These are phyloP conservation scores for Epinephelus awoara DNA, from an alignment of 2,797 vertebrate species.

Conservation along the genomic window DNA sequence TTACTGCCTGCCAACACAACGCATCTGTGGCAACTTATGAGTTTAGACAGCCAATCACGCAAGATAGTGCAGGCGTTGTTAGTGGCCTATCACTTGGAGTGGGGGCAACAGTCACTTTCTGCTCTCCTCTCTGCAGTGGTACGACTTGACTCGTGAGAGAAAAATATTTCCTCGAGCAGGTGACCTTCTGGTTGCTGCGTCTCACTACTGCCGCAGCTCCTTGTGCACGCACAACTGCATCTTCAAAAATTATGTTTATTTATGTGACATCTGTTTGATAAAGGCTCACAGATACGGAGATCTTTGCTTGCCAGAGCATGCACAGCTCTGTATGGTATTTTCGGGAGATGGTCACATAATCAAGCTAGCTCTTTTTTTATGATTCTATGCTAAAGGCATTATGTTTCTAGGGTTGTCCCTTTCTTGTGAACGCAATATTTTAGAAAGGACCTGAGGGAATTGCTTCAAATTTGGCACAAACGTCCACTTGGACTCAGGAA, in stretches of 20 bases:
- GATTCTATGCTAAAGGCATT: no score
- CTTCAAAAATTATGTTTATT: background rate
- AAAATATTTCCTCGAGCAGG: slow-evolving; percentile 11
- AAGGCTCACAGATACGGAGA: background rate
- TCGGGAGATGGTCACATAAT: no score
- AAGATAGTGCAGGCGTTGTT: slow-evolving; percentile 5
- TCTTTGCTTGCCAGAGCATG: background rate
- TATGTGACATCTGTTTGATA: background rate
- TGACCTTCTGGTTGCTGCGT: slow-evolving; percentile 12
- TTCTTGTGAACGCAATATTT: no score
- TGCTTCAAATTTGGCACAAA: no score
- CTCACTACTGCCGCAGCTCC: background rate
- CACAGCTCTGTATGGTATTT: background rate
- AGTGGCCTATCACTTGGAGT: slow-evolving; percentile 31
- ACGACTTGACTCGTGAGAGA: slow-evolving; percentile 1
- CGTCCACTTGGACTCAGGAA: no score
- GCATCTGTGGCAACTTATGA: slow-evolving; percentile 4
- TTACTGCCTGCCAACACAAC: slow-evolving; percentile 5
- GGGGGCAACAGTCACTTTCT: background rate
- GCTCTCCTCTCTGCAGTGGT: background rate
- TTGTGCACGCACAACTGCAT: no score
- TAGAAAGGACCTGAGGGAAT: no score
- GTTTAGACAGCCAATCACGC: slow-evolving; percentile 34
- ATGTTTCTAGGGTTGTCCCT: no score
- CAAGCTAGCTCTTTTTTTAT: no score